These are phyloP conservation scores for Peribatodes rhomboidaria DNA, from an alignment of 2,888 invertebrate species.

Conservation along the genomic window DNA sequence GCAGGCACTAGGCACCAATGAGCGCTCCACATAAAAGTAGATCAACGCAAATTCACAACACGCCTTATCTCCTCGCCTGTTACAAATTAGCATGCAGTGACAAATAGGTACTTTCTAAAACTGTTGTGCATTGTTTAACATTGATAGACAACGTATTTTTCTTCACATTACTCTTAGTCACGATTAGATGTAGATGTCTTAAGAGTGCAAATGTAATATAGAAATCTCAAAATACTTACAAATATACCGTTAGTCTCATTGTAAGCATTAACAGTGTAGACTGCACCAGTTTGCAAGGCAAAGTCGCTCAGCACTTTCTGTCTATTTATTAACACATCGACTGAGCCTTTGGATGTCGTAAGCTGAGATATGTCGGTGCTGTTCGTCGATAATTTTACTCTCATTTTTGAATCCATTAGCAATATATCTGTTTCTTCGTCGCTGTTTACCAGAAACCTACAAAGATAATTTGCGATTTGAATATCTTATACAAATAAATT, in stretches of 20 bases:
- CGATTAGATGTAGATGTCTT: not conserved
- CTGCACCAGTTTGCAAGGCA: slow-evolving; percentile 87
- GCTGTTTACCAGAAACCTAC: slow-evolving; percentile 75
- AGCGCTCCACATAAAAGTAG: slow-evolving; percentile 4
- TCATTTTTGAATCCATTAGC: slow-evolving; percentile 62
- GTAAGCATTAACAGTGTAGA: slow-evolving; percentile 87
- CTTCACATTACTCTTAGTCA: not conserved
- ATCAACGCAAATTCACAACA: slow-evolving; percentile 6
- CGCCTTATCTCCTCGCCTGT: slow-evolving; percentile 3
- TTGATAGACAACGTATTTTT: not conserved
- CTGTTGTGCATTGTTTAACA: slow-evolving; percentile 11
- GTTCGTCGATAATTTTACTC: slow-evolving; percentile 54
- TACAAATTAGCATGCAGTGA: slow-evolving; percentile 5
- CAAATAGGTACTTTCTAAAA: slow-evolving; percentile 22
- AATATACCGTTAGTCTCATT: slow-evolving; percentile 66
- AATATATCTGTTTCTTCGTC: slow-evolving; percentile 55
- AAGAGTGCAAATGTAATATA: slow-evolving; percentile 1
- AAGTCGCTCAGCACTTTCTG: slow-evolving; percentile 62
- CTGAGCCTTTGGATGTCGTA: slow-evolving; percentile 66
- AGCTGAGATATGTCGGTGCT: slow-evolving; percentile 62
- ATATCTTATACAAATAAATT: not conserved
- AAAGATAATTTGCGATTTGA: not conserved
- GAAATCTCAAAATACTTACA: slow-evolving; percentile 57
- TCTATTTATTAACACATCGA: slow-evolving; percentile 70
- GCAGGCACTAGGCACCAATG: not conserved